Evolutionary conservation across 1,140 invertebrate species (phyloP).

Genomic region (Carcinoscorpius rotundicauda): DNA sequence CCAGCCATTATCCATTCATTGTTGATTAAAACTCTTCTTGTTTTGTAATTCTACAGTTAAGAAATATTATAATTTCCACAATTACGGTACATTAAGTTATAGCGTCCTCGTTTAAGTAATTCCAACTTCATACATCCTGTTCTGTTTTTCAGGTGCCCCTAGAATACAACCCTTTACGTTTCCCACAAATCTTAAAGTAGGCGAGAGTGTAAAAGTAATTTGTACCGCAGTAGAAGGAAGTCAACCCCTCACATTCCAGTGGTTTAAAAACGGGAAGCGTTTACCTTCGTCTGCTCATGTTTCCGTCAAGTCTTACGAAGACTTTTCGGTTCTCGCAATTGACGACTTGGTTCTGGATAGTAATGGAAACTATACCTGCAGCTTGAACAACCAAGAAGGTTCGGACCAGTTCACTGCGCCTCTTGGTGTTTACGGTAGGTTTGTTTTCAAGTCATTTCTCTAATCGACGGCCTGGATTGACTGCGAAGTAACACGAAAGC

Average conservation of each 20-base stretch:
- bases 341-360: slow-evolving; percentile 14
- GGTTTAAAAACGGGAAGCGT: slow-evolving; percentile 16
- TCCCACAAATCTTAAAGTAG: slow-evolving; percentile 13
- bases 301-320: slow-evolving; percentile 3
- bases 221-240: slow-evolving; percentile 17
- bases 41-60: too few species aligned
- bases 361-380: slow-evolving; percentile 15
- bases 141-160: slow-evolving; percentile 9
- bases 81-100: too few species aligned
- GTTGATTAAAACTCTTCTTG: too few species aligned
- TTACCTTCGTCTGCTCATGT: not conserved
- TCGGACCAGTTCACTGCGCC: slow-evolving; percentile 10
- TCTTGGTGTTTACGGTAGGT: slow-evolving; percentile 15
- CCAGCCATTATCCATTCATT: too few species aligned
- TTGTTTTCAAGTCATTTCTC: not conserved
- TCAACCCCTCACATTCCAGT: slow-evolving; percentile 15
- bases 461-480: not conserved
- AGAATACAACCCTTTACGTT: slow-evolving; percentile 16
- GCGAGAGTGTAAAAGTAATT: slow-evolving; percentile 12
- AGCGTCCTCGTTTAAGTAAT: too few species aligned
- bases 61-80: too few species aligned
- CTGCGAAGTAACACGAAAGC: too few species aligned
- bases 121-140: too few species aligned
- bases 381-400: slow-evolving; percentile 8
- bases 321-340: slow-evolving; percentile 6